Conservation (phyloP, 2,797 vertebrate species). For the Danionella dracula region DNA sequence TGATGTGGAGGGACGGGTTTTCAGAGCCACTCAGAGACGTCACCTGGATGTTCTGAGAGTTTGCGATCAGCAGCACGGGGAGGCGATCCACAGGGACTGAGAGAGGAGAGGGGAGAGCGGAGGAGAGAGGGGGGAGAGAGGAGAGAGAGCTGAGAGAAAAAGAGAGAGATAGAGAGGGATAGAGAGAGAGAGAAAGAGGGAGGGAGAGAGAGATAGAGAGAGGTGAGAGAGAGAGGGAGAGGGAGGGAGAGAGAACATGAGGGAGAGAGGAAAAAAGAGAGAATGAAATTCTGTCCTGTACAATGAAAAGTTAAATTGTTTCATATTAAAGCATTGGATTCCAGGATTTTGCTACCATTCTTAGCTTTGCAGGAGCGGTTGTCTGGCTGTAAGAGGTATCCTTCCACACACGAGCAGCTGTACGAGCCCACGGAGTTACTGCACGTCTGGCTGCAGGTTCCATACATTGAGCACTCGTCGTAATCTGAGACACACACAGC, state of each 20-base stretch:
- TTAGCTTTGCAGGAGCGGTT: constrained; percentile 97
- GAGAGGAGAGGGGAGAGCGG: too few species aligned
- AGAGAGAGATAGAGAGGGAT: too few species aligned
- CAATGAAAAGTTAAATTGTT: too few species aligned
- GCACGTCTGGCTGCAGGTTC: constrained; percentile 94
- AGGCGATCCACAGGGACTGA: constrained; percentile 91
- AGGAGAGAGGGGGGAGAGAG: too few species aligned
- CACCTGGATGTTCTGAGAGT: constrained; percentile 94
- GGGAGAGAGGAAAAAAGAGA: too few species aligned
- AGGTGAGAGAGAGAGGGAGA: too few species aligned
- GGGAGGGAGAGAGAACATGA: too few species aligned
- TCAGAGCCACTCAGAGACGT: constrained; percentile 84
- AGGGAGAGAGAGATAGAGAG: too few species aligned
- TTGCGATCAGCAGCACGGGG: constrained; percentile 88
- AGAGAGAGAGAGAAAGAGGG: too few species aligned
- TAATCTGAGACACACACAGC: constrained; percentile 74
- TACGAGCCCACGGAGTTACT: constrained; percentile 86
- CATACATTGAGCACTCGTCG: constrained; percentile 87
- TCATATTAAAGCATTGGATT: too few species aligned
- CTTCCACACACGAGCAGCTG: constrained; percentile 92
- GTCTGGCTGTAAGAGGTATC: constrained; percentile 89
- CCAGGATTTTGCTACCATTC: constrained; percentile 74
- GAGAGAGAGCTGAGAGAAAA: too few species aligned
- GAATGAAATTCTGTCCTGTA: too few species aligned
- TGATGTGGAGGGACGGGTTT: constrained; percentile 83